Percentiles rank a stretch among this genome's conserved stretches.
Conservation (phyloP, 2,888 invertebrate species). For the Xylota sylvarum region DNA sequence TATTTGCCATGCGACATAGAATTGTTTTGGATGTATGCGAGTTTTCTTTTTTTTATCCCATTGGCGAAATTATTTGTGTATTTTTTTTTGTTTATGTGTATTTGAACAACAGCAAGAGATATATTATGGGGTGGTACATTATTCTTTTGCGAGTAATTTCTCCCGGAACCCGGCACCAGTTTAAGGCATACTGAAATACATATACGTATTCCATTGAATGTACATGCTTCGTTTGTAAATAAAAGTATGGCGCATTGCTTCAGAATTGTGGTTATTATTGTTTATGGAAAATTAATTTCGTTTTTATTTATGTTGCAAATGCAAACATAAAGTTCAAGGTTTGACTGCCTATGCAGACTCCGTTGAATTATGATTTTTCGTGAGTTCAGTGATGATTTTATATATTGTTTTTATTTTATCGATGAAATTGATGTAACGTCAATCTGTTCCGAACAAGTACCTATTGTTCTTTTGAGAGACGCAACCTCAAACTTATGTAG, state of each 20-base stretch:
- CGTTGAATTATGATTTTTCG: not conserved
- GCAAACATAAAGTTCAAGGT: constrained; percentile 26
- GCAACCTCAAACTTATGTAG: too few relatives aligned
- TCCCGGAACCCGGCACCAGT: not conserved
- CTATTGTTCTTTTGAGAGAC: too few relatives aligned
- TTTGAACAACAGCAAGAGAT: constrained; percentile 3
- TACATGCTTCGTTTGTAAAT: constrained; percentile 4
- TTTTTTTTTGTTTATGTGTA: constrained; percentile 7
- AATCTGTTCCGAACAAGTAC: too few relatives aligned
- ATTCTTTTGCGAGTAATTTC: constrained; percentile 34
- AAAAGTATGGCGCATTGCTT: constrained; percentile 34
- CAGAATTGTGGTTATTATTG: constrained; percentile 19
- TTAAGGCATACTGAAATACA: constrained; percentile 9
- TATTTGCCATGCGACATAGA: constrained; percentile 30
- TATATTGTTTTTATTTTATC: too few relatives aligned
- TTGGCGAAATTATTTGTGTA: constrained; percentile 5
- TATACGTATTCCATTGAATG: not conserved
- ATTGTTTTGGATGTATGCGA: not conserved
- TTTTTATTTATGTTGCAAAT: constrained; percentile 22
- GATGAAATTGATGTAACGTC: too few relatives aligned
- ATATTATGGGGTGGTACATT: constrained; percentile 10
- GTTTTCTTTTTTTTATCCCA: not conserved
- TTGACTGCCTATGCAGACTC: not conserved
- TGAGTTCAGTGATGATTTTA: not conserved
- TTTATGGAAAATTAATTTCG: constrained; percentile 36